These are phyloP conservation scores for Coreoperca whiteheadi DNA, from an alignment of 2,113 vertebrate species.

Conservation along the genomic window DNA sequence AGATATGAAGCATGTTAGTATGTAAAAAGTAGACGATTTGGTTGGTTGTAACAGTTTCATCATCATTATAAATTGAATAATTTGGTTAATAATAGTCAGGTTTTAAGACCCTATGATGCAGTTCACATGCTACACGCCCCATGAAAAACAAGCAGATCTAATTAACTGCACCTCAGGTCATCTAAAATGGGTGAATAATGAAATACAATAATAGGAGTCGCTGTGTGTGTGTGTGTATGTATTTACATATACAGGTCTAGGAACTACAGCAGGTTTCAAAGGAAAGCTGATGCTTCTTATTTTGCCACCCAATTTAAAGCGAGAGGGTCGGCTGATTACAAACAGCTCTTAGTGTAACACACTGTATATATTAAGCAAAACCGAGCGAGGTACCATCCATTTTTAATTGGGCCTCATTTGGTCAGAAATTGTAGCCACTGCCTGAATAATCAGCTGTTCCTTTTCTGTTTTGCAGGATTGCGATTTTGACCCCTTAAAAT, in stretches of 20 bases:
- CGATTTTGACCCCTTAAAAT: constrained; percentile 94
- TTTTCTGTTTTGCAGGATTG: constrained; percentile 88
- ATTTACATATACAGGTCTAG: no score
- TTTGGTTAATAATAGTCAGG: no score
- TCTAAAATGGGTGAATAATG: background rate
- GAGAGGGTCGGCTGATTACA: background rate
- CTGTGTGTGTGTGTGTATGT: no score
- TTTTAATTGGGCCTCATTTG: background rate
- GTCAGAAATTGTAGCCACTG: background rate
- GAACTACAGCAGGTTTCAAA: no score
- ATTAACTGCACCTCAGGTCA: no score
- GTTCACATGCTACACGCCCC: background rate
- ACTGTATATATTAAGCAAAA: background rate
- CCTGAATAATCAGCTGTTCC: background rate
- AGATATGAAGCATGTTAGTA: background rate
- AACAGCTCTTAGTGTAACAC: background rate
- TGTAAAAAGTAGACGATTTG: background rate
- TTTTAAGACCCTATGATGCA: background rate
- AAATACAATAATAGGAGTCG: background rate
- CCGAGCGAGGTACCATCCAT: background rate
- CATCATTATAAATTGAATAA: background rate
- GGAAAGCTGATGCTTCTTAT: no score
- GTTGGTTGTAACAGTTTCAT: background rate
- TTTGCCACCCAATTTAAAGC: background rate
- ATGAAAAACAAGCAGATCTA: background rate